Evolutionary conservation across 2,888 invertebrate species (phyloP), one percentile per base, ranked within the genome.

Genomic region (Pogonocherus hispidulus): DNA sequence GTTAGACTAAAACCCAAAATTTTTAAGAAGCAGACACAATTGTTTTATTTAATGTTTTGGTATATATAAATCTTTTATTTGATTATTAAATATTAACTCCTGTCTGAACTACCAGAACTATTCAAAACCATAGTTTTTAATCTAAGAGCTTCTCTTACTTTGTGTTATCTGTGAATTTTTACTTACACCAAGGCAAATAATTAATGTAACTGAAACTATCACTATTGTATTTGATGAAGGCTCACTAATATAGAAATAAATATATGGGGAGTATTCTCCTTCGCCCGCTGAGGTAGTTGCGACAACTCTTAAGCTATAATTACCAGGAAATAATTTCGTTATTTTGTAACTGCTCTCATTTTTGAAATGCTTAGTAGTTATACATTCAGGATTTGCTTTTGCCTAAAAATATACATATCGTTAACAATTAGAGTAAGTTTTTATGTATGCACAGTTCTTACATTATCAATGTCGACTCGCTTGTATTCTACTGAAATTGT

Each of bases 401-500:
- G 88, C 87, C 87, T 89, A 83, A 77, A 85, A 59, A 47, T 6
- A 19, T 16, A 46, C 9, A 5, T n/a, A 51, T 27, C 1, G 6
- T n/a, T 52, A 1, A 52, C 14, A n/a, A 11, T 22, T 49, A 20
- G 9, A 47, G 20, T 20, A 47, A 6, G 6, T 4, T n/a, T 22
- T 5, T 11, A 11, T 49, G 11, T 3, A 44, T 11, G 23, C 11
- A 51, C 2, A 54, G 19, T 65, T 47, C 87, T 87, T 81, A 91
- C 92, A 83, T 91, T 90, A 80, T 89, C 88, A 47, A 90, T 89
- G 67, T 92, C 92, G 22, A 91, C 87, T 59, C 90, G 88, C 71
- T 89, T 89, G 81, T 94, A 94, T 74, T 92, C 90, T 60, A 98
- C 91, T 71, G 91, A 90, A 85, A 97, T 98, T 0, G 93, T 92